Evolutionary conservation across 2,888 invertebrate species (phyloP).

Genomic region (Drosophila putrida): DNA sequence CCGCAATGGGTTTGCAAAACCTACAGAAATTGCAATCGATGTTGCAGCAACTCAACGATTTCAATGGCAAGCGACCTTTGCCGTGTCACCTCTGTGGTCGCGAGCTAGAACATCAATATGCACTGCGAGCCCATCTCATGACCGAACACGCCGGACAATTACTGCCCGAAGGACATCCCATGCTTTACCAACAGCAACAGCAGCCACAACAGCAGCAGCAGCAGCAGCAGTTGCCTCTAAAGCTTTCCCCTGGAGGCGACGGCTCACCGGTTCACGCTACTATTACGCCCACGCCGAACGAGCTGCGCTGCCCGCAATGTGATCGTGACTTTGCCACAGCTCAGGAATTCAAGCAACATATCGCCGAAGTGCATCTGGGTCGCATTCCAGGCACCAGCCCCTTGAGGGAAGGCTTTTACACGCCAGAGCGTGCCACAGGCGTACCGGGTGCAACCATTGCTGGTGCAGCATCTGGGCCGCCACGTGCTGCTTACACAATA

Average conservation of each 20-base stretch:
- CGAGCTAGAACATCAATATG: constrained; percentile 90
- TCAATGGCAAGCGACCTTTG: constrained; percentile 88
- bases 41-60: constrained; percentile 94
- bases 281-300: constrained; percentile 61
- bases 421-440: constrained; percentile 85
- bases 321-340: constrained; percentile 88
- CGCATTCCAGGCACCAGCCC: constrained; percentile 78
- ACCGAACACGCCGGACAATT: constrained; percentile 81
- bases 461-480: constrained; percentile 25
- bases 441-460: constrained; percentile 24
- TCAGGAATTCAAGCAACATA: constrained; percentile 90
- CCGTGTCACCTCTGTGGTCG: constrained; percentile 90
- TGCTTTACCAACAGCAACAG: constrained; percentile 71
- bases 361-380: constrained; percentile 88
- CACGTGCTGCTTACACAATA: constrained; percentile 86
- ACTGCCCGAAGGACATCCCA: constrained; percentile 55
- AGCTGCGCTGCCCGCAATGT: constrained; percentile 84
- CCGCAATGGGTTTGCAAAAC: constrained; percentile 91
- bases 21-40: constrained; percentile 95
- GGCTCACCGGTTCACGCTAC: constrained; percentile 54
- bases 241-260: constrained; percentile 75
- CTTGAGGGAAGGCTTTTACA: constrained; percentile 85
- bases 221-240: constrained; percentile 63
- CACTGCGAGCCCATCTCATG: constrained; percentile 86
- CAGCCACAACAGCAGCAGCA: constrained; percentile 25